These are phyloP conservation scores for Yponomeuta malinellus DNA, from an alignment of 2,888 invertebrate species.

Conservation along the genomic window DNA sequence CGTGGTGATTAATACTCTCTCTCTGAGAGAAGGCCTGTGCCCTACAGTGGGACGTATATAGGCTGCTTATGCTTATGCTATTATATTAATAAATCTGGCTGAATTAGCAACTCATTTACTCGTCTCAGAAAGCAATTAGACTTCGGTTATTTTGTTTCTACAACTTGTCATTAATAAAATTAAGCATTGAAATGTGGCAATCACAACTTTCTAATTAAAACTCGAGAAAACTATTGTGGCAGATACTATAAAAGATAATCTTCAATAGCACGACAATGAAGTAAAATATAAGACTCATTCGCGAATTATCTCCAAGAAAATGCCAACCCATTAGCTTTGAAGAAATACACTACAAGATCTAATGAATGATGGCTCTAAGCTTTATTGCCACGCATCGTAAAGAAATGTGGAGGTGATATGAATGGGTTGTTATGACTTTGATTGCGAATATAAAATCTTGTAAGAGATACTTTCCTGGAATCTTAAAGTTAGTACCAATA, in stretches of 20 bases:
- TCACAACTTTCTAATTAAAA: background rate
- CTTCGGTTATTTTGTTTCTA: background rate
- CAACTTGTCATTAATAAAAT: too few relatives aligned
- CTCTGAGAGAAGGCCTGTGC: too few relatives aligned
- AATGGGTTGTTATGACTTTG: background rate
- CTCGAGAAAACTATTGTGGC: background rate
- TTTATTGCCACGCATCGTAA: background rate
- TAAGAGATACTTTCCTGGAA: background rate
- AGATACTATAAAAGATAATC: background rate
- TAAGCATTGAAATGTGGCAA: background rate
- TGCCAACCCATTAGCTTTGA: background rate
- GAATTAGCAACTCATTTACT: too few relatives aligned
- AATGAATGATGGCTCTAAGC: background rate
- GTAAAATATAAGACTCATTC: background rate
- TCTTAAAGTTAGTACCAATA: background rate
- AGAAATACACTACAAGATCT: background rate
- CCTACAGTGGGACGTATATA: too few relatives aligned
- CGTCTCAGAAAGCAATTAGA: background rate
- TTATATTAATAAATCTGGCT: background rate
- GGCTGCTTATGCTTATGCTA: too few relatives aligned
- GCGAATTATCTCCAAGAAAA: background rate
- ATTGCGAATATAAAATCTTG: background rate
- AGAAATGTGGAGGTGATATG: background rate
- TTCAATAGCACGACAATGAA: background rate
- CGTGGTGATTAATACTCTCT: too few relatives aligned